Percentiles rank a stretch among this genome's conserved stretches.
phyloP scores from a whole-genome alignment of 1,140 invertebrate genomes.

The Chrysomallon squamiferum region DNA sequence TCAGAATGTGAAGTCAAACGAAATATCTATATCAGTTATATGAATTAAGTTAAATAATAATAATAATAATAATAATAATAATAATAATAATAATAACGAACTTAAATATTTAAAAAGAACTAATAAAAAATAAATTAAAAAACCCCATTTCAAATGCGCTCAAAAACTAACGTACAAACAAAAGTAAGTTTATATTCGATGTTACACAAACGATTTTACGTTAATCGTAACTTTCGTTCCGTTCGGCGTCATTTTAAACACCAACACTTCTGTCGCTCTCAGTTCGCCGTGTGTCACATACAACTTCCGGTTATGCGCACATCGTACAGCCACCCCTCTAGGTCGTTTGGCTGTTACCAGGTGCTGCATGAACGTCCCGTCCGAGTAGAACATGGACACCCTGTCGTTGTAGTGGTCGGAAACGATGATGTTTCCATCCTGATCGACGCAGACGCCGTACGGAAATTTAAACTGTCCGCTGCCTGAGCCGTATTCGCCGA shows the following conservation, averaged over 20 bases:
- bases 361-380: slow-evolving; percentile 35
- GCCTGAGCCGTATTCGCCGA: slow-evolving; percentile 76
- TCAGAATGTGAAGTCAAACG: too few species aligned
- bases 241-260: slow-evolving; percentile 4
- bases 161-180: too few species aligned
- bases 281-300: slow-evolving; percentile 30
- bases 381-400: slow-evolving; percentile 24
- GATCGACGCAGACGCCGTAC: slow-evolving; percentile 88
- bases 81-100: too few species aligned
- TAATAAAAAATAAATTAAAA: too few species aligned
- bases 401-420: slow-evolving; percentile 92
- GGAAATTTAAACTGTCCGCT: slow-evolving; percentile 83
- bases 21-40: too few species aligned
- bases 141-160: too few species aligned
- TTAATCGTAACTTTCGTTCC: background rate
- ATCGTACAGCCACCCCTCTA: slow-evolving; percentile 18
- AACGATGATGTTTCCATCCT: slow-evolving; percentile 80
- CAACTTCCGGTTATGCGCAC: slow-evolving; percentile 16
- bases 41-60: too few species aligned
- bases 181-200: background rate
- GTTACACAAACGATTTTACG: slow-evolving; percentile 1
- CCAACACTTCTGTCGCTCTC: slow-evolving; percentile 21
- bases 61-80: too few species aligned
- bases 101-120: too few species aligned
- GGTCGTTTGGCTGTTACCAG: slow-evolving; percentile 30